Evolutionary conservation across 2,113 vertebrate genomes (phyloP), one percentile per base, ranked within the genome.

Genomic region (Tetrax tetrax): DNA sequence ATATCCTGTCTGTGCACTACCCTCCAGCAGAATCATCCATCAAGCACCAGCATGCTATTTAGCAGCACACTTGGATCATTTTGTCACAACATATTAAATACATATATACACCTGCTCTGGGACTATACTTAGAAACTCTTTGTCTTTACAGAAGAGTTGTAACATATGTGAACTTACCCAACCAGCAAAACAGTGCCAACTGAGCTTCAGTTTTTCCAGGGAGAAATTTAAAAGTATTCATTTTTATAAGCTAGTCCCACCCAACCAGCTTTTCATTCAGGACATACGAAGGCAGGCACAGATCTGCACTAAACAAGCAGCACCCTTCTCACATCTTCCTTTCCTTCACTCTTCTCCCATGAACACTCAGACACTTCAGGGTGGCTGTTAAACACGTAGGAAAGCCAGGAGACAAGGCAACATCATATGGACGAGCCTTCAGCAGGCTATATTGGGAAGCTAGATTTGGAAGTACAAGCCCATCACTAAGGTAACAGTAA

Each of bases 401-500:
- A 89, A 90, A 95, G 76, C 35, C 85, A 90, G 63, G 43, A 83
- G 43, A 65, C n/a, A 41, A 76, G 79, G 90, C 14, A 22, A 37
- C 45, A 19, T 88, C 85, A 80, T 19, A 64, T 4, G 60, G 90
- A 29, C 47, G 65, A 77, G 68, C 41, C 68, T 43, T 85, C 70
- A 29, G 8, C 4, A 16, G 79, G 64, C 90, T 96, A 83, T 86
- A 83, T 31, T 38, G 71, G 64, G 84, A 96, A 66, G 53, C 50
- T 48, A 17, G 15, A 93, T 91, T 94, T 83, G 90, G 79, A 94
- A 88, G 19, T 3, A 63, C 33, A 11, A 90, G 48, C 56, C 60
- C 76, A 94, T 95, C 91, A 68, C 91, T 81, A 95, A 84, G 79
- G 90, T 83, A 96, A 93, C 90, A 5, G 71, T 56, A 54, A 8